Evolutionary conservation across 2,888 invertebrate species (phyloP), one percentile per base, ranked within the genome.

Genomic region (Hoplodrina blanda): DNA sequence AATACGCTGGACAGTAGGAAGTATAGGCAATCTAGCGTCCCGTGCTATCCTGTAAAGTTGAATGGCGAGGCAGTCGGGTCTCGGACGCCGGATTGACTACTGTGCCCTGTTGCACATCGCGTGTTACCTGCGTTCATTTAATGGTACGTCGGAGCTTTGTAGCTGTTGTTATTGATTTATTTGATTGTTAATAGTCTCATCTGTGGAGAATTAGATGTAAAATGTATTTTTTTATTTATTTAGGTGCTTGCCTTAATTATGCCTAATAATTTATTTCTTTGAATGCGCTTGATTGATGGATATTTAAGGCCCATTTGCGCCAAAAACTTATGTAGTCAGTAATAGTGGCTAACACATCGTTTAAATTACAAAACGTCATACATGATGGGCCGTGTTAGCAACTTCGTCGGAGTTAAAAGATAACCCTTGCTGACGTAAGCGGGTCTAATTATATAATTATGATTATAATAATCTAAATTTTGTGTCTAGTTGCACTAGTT

Each of bases 31-130:
- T 57, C 52, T 78, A 73, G 61, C 41, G 46, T 73, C 78, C 56
- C 78, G 73, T 49, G 56, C 46, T 56, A 46, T 61, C 78, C 66
- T 65, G 72, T 60, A 41, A 52, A 59, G 64, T 57, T 64, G 65
- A 77, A 61, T 65, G 78, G 65, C 52, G 65, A 61, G 78, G 73
- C 78, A 76, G 76, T 78, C 73, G 66, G 53, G 50, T 25, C 44
- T 44, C 66, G 73, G 46, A 53, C 78, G 56, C 66, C 61, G 78
- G 33, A 73, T 54, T 25, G 73, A 49, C 52, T 73, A 37, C 60
- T 49, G 56, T 49, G 20, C 19, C 49, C 56, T 57, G 56, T 52
- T 66, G 78, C 78, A 70, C 52, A 2, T 57, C 13, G 25, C 20
- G 50, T 41, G 50, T 49, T 49, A 41, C 30, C 37, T 52, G 73